phyloP scores from a whole-genome alignment of 2,888 invertebrate genomes.

The Acrocyrtus sp. region DNA sequence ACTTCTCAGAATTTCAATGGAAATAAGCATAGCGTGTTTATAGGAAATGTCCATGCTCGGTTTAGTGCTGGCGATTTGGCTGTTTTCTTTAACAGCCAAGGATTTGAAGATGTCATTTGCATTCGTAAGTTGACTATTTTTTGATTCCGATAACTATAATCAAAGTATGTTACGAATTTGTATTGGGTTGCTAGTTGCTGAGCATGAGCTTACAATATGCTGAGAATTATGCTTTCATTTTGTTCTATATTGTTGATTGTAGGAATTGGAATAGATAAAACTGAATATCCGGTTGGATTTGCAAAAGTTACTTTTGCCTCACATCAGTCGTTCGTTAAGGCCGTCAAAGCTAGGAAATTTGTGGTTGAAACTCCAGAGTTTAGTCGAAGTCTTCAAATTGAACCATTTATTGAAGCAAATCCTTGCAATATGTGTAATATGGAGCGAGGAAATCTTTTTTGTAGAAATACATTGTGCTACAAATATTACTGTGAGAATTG shows the following conservation, averaged over 20 bases:
- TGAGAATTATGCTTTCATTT: neutral
- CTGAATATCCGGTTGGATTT: neutral
- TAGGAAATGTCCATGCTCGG: neutral
- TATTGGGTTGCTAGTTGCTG: too few relatives aligned
- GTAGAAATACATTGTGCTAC: neutral
- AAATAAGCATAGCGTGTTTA: neutral
- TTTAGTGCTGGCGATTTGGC: neutral
- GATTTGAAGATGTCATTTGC: neutral
- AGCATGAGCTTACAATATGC: neutral
- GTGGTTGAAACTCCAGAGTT: neutral
- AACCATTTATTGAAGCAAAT: neutral
- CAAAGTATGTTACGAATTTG: neutral
- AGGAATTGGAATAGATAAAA: neutral
- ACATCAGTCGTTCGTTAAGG: neutral
- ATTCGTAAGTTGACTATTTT: neutral
- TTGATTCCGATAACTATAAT: too few relatives aligned
- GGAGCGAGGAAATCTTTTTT: neutral
- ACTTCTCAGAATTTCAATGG: neutral
- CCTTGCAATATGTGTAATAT: neutral
- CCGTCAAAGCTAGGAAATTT: neutral
- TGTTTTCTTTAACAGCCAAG: neutral
- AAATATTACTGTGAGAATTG: neutral
- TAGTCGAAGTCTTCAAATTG: neutral
- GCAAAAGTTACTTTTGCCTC: neutral
- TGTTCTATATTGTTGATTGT: neutral